A percentile compares a stretch with the other conserved stretches of the same genome.
phyloP scores from a whole-genome alignment of 2,888 invertebrate species.

The Trichopoda pennipes region DNA sequence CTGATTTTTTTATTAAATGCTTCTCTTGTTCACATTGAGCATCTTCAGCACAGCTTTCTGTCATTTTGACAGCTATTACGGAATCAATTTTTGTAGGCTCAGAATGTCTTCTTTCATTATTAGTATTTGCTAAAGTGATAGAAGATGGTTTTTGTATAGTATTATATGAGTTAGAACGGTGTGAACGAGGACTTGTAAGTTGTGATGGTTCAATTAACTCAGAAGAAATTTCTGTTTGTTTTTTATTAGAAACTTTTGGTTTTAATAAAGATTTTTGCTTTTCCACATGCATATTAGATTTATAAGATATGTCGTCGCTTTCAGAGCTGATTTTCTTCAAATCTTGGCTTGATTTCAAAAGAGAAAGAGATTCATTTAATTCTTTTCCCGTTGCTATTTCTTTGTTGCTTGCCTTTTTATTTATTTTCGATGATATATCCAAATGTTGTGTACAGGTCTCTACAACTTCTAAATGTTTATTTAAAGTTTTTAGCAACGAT shows the following conservation, averaged over 20 bases:
- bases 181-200: conserved; percentile 65
- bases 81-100: conserved; percentile 55
- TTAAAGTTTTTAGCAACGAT: conserved; percentile 28
- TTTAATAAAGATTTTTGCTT: conserved; percentile 69
- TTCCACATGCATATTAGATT: conserved; percentile 27
- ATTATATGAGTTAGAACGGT: conserved; percentile 69
- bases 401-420: neutral
- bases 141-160: conserved; percentile 17
- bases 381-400: conserved; percentile 19
- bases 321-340: conserved; percentile 6
- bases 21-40: conserved; percentile 12
- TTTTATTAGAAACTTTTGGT: conserved; percentile 19
- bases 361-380: conserved; percentile 31
- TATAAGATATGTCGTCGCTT: neutral
- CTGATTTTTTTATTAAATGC: conserved; percentile 19
- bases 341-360: conserved; percentile 50
- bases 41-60: neutral
- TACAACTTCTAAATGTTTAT: conserved; percentile 20
- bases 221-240: neutral
- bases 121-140: neutral
- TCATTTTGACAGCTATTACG: neutral
- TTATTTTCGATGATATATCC: conserved; percentile 2
- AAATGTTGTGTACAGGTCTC: conserved; percentile 13
- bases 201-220: neutral
- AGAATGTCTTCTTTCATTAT: conserved; percentile 65